These are phyloP conservation scores for Thera britannica DNA, from an alignment of 2,888 invertebrate species.

Conservation along the genomic window DNA sequence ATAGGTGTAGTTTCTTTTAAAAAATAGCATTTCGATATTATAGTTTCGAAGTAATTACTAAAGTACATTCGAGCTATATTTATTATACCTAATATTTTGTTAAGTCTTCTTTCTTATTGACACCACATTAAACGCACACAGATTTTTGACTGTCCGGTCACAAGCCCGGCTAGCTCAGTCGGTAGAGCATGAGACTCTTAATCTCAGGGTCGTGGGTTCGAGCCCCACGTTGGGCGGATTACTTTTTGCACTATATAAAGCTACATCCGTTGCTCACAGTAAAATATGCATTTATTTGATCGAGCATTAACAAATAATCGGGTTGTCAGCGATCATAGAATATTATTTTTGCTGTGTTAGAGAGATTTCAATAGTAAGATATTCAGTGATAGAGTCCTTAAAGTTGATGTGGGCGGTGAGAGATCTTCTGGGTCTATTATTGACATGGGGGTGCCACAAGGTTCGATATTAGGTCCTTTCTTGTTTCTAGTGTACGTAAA, in stretches of 20 bases:
- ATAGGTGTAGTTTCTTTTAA: not conserved
- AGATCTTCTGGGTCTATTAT: too few species aligned
- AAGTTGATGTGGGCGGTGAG: too few species aligned
- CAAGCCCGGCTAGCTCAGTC: conserved; percentile 84
- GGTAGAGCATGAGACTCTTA: conserved; percentile 87
- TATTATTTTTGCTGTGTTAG: too few species aligned
- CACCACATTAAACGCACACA: not conserved
- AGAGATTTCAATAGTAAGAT: too few species aligned
- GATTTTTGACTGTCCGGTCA: not conserved
- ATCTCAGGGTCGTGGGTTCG: conserved; percentile 88
- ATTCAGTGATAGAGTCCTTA: too few species aligned
- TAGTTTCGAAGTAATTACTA: too few species aligned
- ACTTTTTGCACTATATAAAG: conserved; percentile 43
- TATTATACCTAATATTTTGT: not conserved
- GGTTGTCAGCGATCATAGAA: too few species aligned
- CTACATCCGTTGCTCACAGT: not conserved
- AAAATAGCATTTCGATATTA: too few species aligned
- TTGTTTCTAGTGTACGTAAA: too few species aligned
- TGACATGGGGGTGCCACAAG: too few species aligned
- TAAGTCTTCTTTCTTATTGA: not conserved
- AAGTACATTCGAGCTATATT: not conserved
- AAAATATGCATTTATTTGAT: not conserved
- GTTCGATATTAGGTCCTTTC: too few species aligned
- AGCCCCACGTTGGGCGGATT: conserved; percentile 86
- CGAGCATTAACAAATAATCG: too few species aligned